Conservation (phyloP, 2,797 vertebrate species). For the Esox masquinongy region DNA sequence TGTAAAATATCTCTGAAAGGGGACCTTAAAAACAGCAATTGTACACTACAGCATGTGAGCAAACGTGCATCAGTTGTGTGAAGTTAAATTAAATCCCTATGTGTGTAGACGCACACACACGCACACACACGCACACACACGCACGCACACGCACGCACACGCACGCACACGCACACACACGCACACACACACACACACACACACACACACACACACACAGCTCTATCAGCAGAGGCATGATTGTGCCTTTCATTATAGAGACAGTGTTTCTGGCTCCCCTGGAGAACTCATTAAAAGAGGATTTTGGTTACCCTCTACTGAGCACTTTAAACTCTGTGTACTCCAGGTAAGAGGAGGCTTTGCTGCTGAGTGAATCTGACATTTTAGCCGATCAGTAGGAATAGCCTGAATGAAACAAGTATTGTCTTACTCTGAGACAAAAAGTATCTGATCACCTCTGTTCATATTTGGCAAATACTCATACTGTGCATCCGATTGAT, state of each 20-base stretch:
- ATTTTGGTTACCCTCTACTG: conserved; percentile 40
- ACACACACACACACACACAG: conserved; percentile 13
- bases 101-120: not conserved
- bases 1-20: conserved; percentile 24
- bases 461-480: too few relatives aligned
- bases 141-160: not conserved
- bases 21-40: not conserved
- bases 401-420: too few relatives aligned
- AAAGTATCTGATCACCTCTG: too few relatives aligned
- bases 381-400: too few relatives aligned
- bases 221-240: conserved; percentile 37
- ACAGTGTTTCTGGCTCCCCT: conserved; percentile 54
- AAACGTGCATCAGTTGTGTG: not conserved
- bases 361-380: too few relatives aligned
- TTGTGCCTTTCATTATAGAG: conserved; percentile 48
- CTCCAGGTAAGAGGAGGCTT: too few relatives aligned
- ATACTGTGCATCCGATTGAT: too few relatives aligned
- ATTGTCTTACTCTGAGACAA: too few relatives aligned
- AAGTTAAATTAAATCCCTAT: not conserved
- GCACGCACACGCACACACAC: conserved; percentile 12
- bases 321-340: too few relatives aligned
- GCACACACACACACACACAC: conserved; percentile 18
- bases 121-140: not conserved
- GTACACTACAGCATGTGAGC: not conserved
- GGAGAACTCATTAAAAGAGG: conserved; percentile 74